These are phyloP conservation scores for Capricornis sumatraensis DNA, from an alignment of 2,113 vertebrate genomes.

Conservation along the genomic window DNA sequence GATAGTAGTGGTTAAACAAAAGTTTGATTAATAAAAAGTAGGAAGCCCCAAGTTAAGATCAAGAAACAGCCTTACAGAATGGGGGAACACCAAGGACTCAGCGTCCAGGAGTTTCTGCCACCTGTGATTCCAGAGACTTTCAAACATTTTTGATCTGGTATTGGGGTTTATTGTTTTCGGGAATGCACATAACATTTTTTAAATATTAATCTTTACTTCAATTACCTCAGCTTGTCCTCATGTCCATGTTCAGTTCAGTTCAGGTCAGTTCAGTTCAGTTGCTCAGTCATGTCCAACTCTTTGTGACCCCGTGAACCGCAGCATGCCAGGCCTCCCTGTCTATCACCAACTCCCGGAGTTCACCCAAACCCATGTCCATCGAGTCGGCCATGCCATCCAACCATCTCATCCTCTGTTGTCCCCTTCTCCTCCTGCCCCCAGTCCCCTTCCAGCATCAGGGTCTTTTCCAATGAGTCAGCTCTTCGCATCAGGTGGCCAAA, in stretches of 20 bases:
- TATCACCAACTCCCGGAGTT: too few relatives aligned
- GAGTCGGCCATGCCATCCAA: too few relatives aligned
- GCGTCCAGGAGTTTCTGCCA: neutral
- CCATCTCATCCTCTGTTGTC: too few relatives aligned
- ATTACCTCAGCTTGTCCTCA: neutral
- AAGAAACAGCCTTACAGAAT: neutral
- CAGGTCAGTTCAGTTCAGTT: too few relatives aligned
- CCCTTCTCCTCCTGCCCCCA: too few relatives aligned
- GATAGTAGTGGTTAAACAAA: neutral
- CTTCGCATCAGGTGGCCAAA: too few relatives aligned
- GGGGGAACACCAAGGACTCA: fast-evolving
- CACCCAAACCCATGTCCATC: too few relatives aligned
- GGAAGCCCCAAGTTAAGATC: neutral
- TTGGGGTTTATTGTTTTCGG: neutral
- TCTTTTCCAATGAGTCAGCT: too few relatives aligned
- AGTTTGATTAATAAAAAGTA: neutral
- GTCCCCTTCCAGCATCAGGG: too few relatives aligned
- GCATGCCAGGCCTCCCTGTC: too few relatives aligned
- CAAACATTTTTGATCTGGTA: neutral
- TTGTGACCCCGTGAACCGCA: too few relatives aligned
- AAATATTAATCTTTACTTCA: neutral
- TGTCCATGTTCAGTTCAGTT: neutral
- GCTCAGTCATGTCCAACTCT: fast-evolving
- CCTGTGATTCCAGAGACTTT: neutral
- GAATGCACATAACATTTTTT: neutral